Conservation (phyloP, 2,888 invertebrate genomes). For the Mellilla xanthometata region DNA sequence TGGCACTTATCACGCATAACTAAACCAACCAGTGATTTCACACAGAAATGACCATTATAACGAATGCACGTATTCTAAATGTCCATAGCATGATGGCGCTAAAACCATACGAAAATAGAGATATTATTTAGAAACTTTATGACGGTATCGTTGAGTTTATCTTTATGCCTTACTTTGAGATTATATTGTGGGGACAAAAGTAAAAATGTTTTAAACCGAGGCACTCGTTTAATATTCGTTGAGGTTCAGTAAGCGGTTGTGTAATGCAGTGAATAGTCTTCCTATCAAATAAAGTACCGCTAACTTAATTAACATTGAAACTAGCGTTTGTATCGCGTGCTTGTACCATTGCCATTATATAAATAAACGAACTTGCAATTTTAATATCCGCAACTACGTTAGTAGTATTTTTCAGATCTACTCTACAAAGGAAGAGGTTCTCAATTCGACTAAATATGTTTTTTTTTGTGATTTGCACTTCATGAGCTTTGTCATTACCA, state of each 20-base stretch:
- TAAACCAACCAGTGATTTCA: slow-evolving; percentile 11
- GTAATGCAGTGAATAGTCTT: slow-evolving; percentile 1
- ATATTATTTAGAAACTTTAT: slow-evolving; percentile 15
- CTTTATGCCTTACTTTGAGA: slow-evolving; percentile 16
- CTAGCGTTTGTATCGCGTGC: no score
- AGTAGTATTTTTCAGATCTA: no score
- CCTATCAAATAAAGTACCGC: not conserved
- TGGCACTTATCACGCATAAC: slow-evolving; percentile 16
- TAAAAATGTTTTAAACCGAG: slow-evolving; percentile 7
- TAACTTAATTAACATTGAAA: no score
- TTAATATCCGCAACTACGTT: no score
- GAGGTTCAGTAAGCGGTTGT: not conserved
- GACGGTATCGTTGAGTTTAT: slow-evolving; percentile 9
- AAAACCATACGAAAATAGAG: not conserved
- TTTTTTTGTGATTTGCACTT: no score
- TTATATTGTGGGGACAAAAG: slow-evolving; percentile 15
- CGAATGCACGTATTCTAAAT: slow-evolving; percentile 14
- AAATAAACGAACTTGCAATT: no score
- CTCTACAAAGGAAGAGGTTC: no score
- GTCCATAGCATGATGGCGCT: slow-evolving; percentile 11
- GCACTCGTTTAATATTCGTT: slow-evolving; percentile 3
- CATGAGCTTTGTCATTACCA: no score
- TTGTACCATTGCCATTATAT: no score
- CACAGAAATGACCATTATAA: slow-evolving; percentile 13
- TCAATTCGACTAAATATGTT: no score